phyloP scores from a whole-genome alignment of 2,888 invertebrate species.

The Belgica antarctica region DNA sequence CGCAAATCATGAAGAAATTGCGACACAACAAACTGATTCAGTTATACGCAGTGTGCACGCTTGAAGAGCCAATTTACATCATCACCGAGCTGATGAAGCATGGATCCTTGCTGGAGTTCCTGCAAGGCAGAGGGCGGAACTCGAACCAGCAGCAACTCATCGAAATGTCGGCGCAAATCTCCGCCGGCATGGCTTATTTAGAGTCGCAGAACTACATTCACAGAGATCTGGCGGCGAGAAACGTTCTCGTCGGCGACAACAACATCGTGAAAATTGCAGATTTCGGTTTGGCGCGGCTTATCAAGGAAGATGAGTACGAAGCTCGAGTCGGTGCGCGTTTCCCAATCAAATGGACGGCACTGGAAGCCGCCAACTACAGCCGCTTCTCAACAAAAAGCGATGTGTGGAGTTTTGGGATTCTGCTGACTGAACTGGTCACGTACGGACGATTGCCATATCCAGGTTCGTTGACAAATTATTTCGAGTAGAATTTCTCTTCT shows the following conservation, averaged over 20 bases:
- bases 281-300: constrained; percentile 88
- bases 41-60: constrained; percentile 97
- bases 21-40: constrained; percentile 95
- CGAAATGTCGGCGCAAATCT: constrained; percentile 98
- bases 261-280: constrained; percentile 98
- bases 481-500: not conserved
- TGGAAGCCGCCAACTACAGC: constrained; percentile 99
- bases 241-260: constrained; percentile 93
- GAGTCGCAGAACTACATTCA: constrained; percentile 99
- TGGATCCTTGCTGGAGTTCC: constrained; percentile 90
- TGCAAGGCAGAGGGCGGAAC: constrained; percentile 89
- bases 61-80: constrained; percentile 99
- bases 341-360: constrained; percentile 99
- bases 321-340: constrained; percentile 96
- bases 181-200: constrained; percentile 98
- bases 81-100: constrained; percentile 99
- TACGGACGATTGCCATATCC: constrained; percentile 99
- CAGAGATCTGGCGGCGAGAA: constrained; percentile 95
- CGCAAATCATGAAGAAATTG: constrained; percentile 99
- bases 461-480: constrained; percentile 66
- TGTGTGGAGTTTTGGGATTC: constrained; percentile 99
- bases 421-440: constrained; percentile 96
- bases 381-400: constrained; percentile 99
- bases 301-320: constrained; percentile 96
- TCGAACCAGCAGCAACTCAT: constrained; percentile 91